Percentiles rank a stretch among this genome's conserved stretches.
Evolutionary conservation across 2,888 invertebrate species (phyloP).

Genomic region (Uropetala carovei): DNA sequence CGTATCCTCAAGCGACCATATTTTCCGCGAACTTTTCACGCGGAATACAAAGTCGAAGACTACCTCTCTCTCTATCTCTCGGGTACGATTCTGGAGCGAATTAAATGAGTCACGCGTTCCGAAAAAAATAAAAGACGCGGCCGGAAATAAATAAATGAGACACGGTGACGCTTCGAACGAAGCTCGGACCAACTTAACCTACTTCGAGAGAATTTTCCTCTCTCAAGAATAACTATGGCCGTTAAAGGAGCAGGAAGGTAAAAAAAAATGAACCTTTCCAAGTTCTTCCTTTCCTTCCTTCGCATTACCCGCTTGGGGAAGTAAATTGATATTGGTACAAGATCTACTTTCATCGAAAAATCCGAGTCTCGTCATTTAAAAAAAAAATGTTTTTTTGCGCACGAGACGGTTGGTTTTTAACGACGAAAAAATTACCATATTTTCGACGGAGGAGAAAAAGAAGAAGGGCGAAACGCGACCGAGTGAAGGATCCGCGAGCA

Average conservation of each 20-base stretch:
- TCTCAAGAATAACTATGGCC: not conserved
- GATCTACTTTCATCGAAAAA: too few relatives aligned
- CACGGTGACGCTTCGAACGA: not conserved
- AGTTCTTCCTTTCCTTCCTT: not conserved
- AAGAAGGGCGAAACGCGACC: too few relatives aligned
- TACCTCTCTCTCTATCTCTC: not conserved
- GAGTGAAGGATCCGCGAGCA: too few relatives aligned
- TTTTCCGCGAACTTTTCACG: not conserved
- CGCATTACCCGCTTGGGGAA: not conserved
- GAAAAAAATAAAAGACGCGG: not conserved
- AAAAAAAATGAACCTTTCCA: too few relatives aligned
- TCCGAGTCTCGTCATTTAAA: too few relatives aligned
- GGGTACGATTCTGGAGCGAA: not conserved
- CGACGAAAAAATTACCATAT: too few relatives aligned
- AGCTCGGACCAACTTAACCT: constrained; percentile 23
- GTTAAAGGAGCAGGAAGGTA: too few relatives aligned
- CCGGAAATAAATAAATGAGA: not conserved
- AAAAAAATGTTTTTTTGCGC: too few relatives aligned
- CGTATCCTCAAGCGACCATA: not conserved
- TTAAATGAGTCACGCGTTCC: not conserved
- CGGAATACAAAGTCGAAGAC: not conserved
- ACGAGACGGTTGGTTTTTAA: too few relatives aligned
- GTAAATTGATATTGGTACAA: not conserved
- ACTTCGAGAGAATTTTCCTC: not conserved
- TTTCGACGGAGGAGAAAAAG: too few relatives aligned